These are phyloP conservation scores for Drosophila guanche DNA, from an alignment of 1,140 invertebrate genomes.

Conservation along the genomic window DNA sequence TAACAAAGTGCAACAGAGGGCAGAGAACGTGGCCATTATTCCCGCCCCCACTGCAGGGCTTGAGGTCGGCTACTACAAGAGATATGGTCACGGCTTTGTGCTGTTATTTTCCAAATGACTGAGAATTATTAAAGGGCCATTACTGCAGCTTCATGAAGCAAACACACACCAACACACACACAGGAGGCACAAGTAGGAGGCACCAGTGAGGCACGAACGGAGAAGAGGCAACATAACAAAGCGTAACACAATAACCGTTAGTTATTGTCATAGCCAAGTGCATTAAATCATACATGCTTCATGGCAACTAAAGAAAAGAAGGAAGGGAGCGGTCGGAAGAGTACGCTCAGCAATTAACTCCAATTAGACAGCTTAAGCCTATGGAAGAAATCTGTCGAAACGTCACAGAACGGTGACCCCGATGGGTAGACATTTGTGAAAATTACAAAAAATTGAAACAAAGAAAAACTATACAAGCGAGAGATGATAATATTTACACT, in stretches of 20 bases:
- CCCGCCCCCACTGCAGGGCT: not conserved
- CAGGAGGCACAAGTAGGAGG: not conserved
- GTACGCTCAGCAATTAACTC: conserved; percentile 30
- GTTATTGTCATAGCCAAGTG: conserved; percentile 63
- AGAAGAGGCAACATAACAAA: not conserved
- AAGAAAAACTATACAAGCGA: no score
- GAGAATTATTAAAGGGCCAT: conserved; percentile 80
- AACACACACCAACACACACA: conserved; percentile 20
- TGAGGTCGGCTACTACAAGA: conserved; percentile 43
- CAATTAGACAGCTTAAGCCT: conserved; percentile 19
- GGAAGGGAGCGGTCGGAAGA: not conserved
- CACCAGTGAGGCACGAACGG: not conserved
- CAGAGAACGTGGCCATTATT: not conserved
- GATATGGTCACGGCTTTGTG: conserved; percentile 68
- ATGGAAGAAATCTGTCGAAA: not conserved
- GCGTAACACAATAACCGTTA: conserved; percentile 51
- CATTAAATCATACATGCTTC: conserved; percentile 41
- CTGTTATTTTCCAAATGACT: conserved; percentile 80
- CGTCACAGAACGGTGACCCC: no score
- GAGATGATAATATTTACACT: no score
- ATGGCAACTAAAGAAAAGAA: conserved; percentile 4
- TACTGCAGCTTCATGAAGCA: conserved; percentile 79
- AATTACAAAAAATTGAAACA: no score
- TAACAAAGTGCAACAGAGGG: conserved; percentile 44
- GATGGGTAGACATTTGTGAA: no score